phyloP scores from a whole-genome alignment of 2,888 invertebrate genomes.

The Panopea generosa region DNA sequence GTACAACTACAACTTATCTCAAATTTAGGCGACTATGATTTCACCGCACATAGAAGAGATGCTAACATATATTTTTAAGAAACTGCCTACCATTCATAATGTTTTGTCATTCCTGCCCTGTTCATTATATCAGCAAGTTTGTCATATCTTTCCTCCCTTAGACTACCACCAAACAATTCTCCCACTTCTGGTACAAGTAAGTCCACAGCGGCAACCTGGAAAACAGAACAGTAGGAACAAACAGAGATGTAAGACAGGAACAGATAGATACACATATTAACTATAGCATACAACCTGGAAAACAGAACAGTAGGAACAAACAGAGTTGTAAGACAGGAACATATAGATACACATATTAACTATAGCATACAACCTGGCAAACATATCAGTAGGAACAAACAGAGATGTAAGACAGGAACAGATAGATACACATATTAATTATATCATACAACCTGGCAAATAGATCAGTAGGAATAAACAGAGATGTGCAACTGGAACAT shows the following conservation, averaged over 20 bases:
- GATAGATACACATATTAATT: too few relatives aligned
- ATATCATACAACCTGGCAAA: conserved; percentile 80
- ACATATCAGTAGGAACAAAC: conserved; percentile 4
- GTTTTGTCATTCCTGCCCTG: conserved; percentile 54
- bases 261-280: too few relatives aligned
- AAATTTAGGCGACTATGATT: too few relatives aligned
- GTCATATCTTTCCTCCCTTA: conserved; percentile 92
- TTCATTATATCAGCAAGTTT: conserved; percentile 71
- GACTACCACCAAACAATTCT: conserved; percentile 97
- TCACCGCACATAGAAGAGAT: too few relatives aligned
- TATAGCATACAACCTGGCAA: conserved; percentile 80
- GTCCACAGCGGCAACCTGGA: conserved; percentile 89
- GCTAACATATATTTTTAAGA: too few relatives aligned
- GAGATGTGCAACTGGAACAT: too few relatives aligned
- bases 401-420: too few relatives aligned
- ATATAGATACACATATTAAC: too few relatives aligned
- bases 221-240: conserved; percentile 5
- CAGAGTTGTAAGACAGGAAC: too few relatives aligned
- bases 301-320: conserved; percentile 5
- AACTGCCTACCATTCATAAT: conserved; percentile 74
- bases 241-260: too few relatives aligned
- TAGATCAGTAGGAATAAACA: background rate
- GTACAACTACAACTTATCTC: too few relatives aligned
- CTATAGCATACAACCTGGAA: conserved; percentile 80
- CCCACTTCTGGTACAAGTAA: conserved; percentile 95